Evolutionary conservation across 2,113 vertebrate species (phyloP).

Genomic region (Columba janthina): DNA sequence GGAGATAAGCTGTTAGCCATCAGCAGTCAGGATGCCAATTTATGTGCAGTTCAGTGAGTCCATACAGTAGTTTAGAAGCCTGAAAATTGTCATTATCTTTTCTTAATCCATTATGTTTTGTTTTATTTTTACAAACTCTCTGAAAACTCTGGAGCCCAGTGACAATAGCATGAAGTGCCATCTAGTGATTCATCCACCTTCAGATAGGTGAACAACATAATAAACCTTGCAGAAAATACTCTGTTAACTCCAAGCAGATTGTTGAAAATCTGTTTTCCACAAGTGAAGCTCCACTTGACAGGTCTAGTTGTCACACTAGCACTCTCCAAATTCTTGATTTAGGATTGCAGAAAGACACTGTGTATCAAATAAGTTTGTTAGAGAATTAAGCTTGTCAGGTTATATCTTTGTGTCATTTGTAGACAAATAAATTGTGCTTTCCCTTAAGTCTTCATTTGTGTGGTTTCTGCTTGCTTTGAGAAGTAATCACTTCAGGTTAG

Average conservation of each 20-base stretch:
- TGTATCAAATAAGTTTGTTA: background rate
- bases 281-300: background rate
- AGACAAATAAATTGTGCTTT: background rate
- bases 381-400: background rate
- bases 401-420: background rate
- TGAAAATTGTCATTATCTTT: background rate
- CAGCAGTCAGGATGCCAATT: background rate
- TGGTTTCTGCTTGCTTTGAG: background rate
- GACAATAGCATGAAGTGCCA: background rate
- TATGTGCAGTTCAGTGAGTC: background rate
- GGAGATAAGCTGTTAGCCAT: background rate
- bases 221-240: background rate
- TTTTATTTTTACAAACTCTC: background rate
- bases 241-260: background rate
- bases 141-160: background rate
- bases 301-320: background rate
- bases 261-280: background rate
- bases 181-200: background rate
- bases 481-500: background rate
- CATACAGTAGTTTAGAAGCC: background rate
- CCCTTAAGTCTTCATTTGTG: background rate
- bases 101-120: background rate
- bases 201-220: rapidly evolving
- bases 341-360: background rate
- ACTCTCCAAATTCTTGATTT: background rate